Evolutionary conservation across 2,888 invertebrate genomes (phyloP), one percentile per base, ranked within the genome.

Genomic region (Agapostemon virescens): DNA sequence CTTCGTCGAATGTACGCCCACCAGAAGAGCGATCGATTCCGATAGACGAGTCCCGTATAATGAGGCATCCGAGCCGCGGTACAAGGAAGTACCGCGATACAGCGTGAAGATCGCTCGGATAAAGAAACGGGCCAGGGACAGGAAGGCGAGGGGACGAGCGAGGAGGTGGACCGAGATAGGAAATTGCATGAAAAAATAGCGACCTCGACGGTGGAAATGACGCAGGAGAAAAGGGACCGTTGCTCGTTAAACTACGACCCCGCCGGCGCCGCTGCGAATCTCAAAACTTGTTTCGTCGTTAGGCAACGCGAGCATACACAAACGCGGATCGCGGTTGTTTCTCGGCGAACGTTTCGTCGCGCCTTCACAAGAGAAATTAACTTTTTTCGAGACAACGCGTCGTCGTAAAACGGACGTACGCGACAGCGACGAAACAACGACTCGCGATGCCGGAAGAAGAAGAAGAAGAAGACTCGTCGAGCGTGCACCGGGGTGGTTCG

Each of bases 1-100:
- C 85, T 83, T 85, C 85, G 79, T 79, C 82, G 87, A 88, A 64
- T 71, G 67, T 74, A 90, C 90, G 91, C 91, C 91, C 89, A 90
- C 90, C 75, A 81, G 86, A 87, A 87, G 89, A 90, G 88, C 88
- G 91, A 91, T 91, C 89, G 91, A 91, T 89, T 86, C 87, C 89
- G 90, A 91, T 90, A 88, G 87, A 89, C 84, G 72, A 75, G 75
- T 52, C 74, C 84, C 81, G 88, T 83, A 89, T 90, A 90, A 91
- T 89, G 89, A 91, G 86, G 64, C 81, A 75, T 76, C 76, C 79
- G 33, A 58, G 52, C 68, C 58, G 58, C 58, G 20, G 61, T 79
- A 52, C 69, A 68, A 52, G 45, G 63, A 73, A 72, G 36, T 69
- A 26, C 61, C 64, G 64, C 40, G 42, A 69, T 36, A 30, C 63